A percentile compares a stretch with the other conserved stretches of the same genome.
Conservation (phyloP, 2,113 vertebrate species). For the Dasyprocta punctata region DNA sequence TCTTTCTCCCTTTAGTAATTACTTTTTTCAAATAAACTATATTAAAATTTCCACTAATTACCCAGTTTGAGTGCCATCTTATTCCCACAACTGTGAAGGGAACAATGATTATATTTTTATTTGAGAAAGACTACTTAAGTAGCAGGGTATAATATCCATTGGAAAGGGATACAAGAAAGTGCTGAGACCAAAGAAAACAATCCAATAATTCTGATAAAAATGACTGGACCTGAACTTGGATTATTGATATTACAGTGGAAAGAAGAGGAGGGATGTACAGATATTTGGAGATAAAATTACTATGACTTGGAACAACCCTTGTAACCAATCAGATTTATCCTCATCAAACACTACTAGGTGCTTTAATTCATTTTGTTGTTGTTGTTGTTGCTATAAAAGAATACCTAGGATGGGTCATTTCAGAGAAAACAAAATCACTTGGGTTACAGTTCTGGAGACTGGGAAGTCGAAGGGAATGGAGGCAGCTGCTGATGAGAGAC, state of each 20-base stretch:
- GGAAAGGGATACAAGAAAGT: neutral
- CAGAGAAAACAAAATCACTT: neutral
- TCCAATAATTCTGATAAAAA: neutral
- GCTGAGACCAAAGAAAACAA: neutral
- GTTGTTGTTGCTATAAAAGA: neutral
- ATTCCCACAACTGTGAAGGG: neutral
- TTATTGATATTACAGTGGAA: neutral
- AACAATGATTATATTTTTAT: neutral
- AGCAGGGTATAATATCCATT: neutral
- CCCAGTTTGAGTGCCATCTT: neutral
- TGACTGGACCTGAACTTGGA: neutral
- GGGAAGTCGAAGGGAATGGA: neutral
- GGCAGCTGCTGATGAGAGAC: neutral
- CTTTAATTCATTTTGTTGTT: neutral
- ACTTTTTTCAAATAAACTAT: neutral
- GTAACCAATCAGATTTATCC: fast-evolving
- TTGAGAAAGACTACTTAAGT: neutral
- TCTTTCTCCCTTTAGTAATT: neutral
- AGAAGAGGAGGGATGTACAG: neutral
- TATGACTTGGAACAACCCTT: fast-evolving
- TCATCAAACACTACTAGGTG: neutral
- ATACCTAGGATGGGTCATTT: neutral
- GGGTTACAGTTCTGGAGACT: neutral
- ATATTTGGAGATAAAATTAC: neutral
- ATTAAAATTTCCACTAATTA: neutral